Conservation (phyloP, 2,888 invertebrate species). For the Sinopyrophorus schimmeli region DNA sequence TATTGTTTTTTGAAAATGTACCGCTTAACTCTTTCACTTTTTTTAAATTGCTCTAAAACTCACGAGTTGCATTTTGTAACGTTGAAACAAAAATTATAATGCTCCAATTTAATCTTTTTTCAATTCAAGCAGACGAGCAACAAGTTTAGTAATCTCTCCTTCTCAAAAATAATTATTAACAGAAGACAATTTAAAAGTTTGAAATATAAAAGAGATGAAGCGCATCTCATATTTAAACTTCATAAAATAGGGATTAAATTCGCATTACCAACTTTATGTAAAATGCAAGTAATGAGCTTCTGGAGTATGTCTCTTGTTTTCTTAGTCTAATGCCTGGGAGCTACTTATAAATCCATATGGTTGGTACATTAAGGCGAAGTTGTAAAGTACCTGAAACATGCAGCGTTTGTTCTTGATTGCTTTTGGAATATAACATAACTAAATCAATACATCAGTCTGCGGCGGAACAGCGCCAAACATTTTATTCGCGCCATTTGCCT, state of each 20-base stretch:
- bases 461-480: neutral
- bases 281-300: constrained; percentile 20
- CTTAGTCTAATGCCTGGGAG: constrained; percentile 17
- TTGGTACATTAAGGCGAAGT: constrained; percentile 18
- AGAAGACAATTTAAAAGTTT: no score
- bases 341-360: constrained; percentile 20
- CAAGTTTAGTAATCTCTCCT: no score
- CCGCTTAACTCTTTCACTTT: no score
- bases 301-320: constrained; percentile 14
- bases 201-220: no score
- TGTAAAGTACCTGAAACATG: constrained; percentile 16
- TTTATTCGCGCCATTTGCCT: neutral
- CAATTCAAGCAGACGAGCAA: no score
- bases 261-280: constrained; percentile 11
- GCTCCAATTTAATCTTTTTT: no score
- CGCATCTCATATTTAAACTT: constrained; percentile 13
- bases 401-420: constrained; percentile 16
- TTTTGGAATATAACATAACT: constrained; percentile 9
- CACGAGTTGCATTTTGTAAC: no score
- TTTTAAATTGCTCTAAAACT: no score
- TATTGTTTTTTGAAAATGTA: no score
- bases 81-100: no score
- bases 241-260: constrained; percentile 21
- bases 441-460: constrained; percentile 12
- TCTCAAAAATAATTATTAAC: no score